These are phyloP conservation scores for Micromesistius poutassou DNA, from an alignment of 2,797 vertebrate genomes.

Conservation along the genomic window DNA sequence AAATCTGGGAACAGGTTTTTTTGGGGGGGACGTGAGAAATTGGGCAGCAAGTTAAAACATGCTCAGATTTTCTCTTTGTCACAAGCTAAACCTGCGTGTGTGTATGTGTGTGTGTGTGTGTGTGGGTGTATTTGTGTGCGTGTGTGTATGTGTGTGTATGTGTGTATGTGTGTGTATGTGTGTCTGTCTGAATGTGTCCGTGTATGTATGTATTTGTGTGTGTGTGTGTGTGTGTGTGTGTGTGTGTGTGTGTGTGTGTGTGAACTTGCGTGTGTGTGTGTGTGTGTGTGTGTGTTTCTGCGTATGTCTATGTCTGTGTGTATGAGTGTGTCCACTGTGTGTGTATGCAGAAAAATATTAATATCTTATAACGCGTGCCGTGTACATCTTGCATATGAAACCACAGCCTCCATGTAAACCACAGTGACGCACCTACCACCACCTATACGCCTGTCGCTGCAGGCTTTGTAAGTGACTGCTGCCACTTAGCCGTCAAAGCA, in stretches of 20 bases:
- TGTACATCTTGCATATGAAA: background rate
- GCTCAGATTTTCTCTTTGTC: background rate
- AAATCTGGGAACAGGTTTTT: background rate
- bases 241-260: background rate
- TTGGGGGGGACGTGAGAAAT: background rate
- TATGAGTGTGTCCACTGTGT: background rate
- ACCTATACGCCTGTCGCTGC: constrained; percentile 32
- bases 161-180: too few relatives aligned
- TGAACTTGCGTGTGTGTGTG: too few relatives aligned
- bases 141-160: background rate
- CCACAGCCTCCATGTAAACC: constrained; percentile 10
- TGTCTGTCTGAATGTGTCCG: too few relatives aligned
- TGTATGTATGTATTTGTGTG: background rate
- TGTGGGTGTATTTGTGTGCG: background rate
- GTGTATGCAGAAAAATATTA: background rate
- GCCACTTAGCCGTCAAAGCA: constrained; percentile 65
- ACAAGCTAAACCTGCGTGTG: background rate
- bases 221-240: background rate
- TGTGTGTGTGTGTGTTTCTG: too few relatives aligned
- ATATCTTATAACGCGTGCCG: background rate
- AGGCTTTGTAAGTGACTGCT: constrained; percentile 44
- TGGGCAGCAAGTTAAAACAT: background rate
- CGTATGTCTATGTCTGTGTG: too few relatives aligned
- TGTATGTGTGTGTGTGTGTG: background rate
- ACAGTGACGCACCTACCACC: constrained; percentile 32